phyloP scores from a whole-genome alignment of 2,888 invertebrate species.

The Magallana nippona region DNA sequence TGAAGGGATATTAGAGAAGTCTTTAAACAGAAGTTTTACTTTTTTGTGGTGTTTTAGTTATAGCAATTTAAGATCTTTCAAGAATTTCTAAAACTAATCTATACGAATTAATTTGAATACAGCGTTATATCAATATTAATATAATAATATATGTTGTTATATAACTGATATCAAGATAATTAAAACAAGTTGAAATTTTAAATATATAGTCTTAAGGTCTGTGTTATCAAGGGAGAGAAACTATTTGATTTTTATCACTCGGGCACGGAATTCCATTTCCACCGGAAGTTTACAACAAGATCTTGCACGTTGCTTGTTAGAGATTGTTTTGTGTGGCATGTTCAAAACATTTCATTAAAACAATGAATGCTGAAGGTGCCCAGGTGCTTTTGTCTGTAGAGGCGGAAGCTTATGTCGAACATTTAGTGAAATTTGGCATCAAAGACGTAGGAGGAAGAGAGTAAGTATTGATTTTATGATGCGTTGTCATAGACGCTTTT shows the following conservation, averaged over 20 bases:
- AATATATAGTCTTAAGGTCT: not conserved
- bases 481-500: conserved; percentile 31
- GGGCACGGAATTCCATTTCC: not conserved
- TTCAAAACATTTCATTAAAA: conserved; percentile 26
- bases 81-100: not conserved
- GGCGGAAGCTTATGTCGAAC: conserved; percentile 87
- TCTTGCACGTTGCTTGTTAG: conserved; percentile 21
- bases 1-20: too few species aligned
- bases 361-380: conserved; percentile 55
- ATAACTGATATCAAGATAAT: not conserved
- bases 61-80: not conserved
- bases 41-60: not conserved
- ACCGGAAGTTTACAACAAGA: conserved; percentile 38
- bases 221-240: conserved; percentile 7
- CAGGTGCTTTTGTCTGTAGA: conserved; percentile 81
- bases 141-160: not conserved
- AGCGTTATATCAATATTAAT: not conserved
- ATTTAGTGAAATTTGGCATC: conserved; percentile 85
- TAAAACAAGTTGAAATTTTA: not conserved
- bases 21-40: not conserved
- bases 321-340: conserved; percentile 22
- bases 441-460: conserved; percentile 85
- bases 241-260: not conserved
- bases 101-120: not conserved
- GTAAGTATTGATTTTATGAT: conserved; percentile 76